Conservation (phyloP, 2,113 vertebrate species). For the Callaeas wilsoni region DNA sequence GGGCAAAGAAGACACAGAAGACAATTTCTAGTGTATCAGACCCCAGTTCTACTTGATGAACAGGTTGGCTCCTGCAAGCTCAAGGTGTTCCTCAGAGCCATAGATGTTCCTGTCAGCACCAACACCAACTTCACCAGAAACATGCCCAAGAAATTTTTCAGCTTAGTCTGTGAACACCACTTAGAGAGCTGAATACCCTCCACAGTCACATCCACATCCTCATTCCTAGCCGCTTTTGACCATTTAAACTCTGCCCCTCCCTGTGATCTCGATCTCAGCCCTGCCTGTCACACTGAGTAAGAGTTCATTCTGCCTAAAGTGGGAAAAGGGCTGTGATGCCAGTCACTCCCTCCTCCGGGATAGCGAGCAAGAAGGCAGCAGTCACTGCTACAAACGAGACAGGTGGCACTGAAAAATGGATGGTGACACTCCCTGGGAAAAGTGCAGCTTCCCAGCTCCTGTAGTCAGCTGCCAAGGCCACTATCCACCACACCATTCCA, state of each 20-base stretch:
- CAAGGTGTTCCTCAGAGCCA: not conserved
- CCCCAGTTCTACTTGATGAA: not conserved
- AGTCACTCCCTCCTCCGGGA: not conserved
- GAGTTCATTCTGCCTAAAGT: not conserved
- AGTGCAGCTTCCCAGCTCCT: not conserved
- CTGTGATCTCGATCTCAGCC: not conserved
- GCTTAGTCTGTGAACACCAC: not conserved
- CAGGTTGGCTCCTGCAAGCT: not conserved
- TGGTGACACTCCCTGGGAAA: not conserved
- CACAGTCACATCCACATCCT: not conserved
- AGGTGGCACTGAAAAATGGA: not conserved
- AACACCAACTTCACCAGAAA: not conserved
- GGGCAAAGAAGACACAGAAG: not conserved
- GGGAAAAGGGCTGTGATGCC: conserved; percentile 33
- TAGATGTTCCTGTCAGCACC: not conserved
- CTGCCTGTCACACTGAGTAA: not conserved
- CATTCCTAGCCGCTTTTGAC: not conserved
- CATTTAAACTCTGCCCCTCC: not conserved
- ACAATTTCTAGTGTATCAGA: not conserved
- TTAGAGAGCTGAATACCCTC: not conserved
- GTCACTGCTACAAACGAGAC: not conserved
- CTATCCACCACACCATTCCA: not conserved
- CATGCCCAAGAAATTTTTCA: not conserved
- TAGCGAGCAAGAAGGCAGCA: not conserved
- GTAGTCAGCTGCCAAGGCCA: not conserved